These are phyloP conservation scores for Drosophila leontia DNA, from an alignment of 1,140 invertebrate species.

Conservation along the genomic window DNA sequence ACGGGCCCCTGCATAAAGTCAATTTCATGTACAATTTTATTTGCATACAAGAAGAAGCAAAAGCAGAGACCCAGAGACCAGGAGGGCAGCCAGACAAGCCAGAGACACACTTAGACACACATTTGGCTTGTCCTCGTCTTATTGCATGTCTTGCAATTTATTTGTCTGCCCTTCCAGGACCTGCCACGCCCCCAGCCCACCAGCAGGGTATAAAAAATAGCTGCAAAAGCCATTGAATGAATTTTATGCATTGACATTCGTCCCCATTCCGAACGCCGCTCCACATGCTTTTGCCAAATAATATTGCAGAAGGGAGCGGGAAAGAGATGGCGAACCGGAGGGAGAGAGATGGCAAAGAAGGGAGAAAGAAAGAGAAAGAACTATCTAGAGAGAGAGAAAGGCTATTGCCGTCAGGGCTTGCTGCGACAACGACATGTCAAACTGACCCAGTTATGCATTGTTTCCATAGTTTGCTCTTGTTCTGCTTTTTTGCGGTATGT, in stretches of 20 bases:
- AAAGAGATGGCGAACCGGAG: neutral
- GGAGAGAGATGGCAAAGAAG: neutral
- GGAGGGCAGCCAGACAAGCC: constrained; percentile 48
- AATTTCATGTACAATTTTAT: constrained; percentile 82
- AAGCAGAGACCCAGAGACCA: neutral
- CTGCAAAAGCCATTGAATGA: constrained; percentile 76
- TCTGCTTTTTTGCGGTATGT: constrained; percentile 73
- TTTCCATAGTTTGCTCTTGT: constrained; percentile 72
- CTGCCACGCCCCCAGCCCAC: neutral
- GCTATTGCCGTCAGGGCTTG: constrained; percentile 52
- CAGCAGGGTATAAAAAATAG: constrained; percentile 66
- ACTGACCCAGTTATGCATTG: constrained; percentile 77
- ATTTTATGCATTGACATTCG: constrained; percentile 79
- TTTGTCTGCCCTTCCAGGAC: constrained; percentile 59
- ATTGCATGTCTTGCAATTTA: constrained; percentile 83
- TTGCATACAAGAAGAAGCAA: constrained; percentile 61
- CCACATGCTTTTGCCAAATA: constrained; percentile 53
- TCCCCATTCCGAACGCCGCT: constrained; percentile 31
- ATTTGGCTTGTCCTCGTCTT: constrained; percentile 70
- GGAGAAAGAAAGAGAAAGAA: neutral
- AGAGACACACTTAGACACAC: constrained; percentile 73
- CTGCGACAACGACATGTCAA: constrained; percentile 81
- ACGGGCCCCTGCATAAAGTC: constrained; percentile 58
- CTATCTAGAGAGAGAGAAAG: neutral
- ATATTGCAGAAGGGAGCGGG: constrained; percentile 34